Evolutionary conservation across 2,888 invertebrate genomes (phyloP), one percentile per base, ranked within the genome.

Genomic region (Rhabditoides inermis): DNA sequence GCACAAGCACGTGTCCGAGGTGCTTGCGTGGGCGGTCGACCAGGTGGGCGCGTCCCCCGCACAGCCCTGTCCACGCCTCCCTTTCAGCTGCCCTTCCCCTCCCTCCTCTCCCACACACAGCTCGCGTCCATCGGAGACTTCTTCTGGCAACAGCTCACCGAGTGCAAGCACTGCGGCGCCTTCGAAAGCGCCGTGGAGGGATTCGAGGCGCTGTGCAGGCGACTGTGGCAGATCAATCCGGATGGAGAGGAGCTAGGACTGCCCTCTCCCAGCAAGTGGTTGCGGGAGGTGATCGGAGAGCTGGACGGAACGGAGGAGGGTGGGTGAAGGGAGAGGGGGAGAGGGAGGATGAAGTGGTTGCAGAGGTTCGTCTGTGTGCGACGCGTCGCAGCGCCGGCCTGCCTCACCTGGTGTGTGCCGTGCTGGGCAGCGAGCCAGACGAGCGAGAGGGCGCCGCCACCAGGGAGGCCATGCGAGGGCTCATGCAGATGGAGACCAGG

Each of bases 181-280:
- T 92, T 94, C 78, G 94, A 95, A 76, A 88, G 91, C 78, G 90
- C 89, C 0, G 88, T 88, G 74, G 84, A 88, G 12, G 92, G 90
- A 0, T 92, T 92, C 79, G 83, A 84, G 2, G 83, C 84, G 70
- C 79, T 90, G 42, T 85, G 88, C 61, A 78, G 82, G 0, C 83
- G 85, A 77, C 82, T 86, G 26, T 85, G 85, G 85, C 81, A 60
- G 23, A 63, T 42, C n/a, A n/a, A n/a, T n/a, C n/a, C n/a, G n/a
- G 53, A 15, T 39, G 48, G 49, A 3, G 25, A 51, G 3, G 41
- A 52, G 45, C n/a, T 51, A 28, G 39, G 72, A 70, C 49, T 55
- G 56, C 45, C 68, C 72, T 30, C 53, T n/a, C 79, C 79, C 1
- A 53, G 47, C 15, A 58, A 67, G 15, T 79, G 79, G 79, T 63